Conservation (phyloP, 2,113 vertebrate genomes). For the human region GRCh38 chr3:14770501-14771000, state of each 20-base stretch:
- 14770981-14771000: background rate
- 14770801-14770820: background rate
- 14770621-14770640: background rate
- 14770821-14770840: background rate
- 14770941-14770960: too few species aligned
- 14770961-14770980: background rate
- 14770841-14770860: background rate
- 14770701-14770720: background rate
- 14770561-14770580: background rate
- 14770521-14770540: background rate
- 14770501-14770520: background rate
- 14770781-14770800: background rate
- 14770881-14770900: background rate
- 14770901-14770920: fast-evolving
- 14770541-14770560: background rate
- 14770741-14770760: background rate
- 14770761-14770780: too few species aligned
- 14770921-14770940: background rate
- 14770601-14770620: background rate
- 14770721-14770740: background rate
- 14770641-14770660: background rate
- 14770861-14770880: background rate
- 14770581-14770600: background rate
- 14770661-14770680: background rate
- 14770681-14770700: background rate